Evolutionary conservation across 2,888 invertebrate species (phyloP).

Genomic region (Nasonia oneida): DNA sequence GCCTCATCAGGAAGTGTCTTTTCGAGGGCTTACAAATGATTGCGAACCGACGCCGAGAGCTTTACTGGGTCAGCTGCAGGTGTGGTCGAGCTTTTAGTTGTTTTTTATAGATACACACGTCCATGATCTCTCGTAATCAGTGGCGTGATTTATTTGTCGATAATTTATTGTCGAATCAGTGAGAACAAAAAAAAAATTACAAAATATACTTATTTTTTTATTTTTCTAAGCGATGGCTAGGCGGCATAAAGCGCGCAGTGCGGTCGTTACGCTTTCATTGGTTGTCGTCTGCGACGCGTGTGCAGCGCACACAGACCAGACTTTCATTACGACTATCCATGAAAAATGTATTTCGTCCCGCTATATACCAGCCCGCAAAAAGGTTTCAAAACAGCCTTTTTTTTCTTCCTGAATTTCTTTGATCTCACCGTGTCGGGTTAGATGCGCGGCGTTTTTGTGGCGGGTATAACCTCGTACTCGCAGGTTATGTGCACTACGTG

Average conservation of each 20-base stretch:
- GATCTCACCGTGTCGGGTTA: neutral
- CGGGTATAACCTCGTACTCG: neutral
- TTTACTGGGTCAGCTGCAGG: neutral
- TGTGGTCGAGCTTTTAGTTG: neutral
- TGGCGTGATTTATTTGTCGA: too few species aligned
- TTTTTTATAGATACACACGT: neutral
- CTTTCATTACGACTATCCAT: conserved; percentile 23
- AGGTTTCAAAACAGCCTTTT: neutral
- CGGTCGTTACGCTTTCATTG: conserved; percentile 23
- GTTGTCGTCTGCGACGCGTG: neutral
- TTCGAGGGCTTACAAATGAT: conserved; percentile 46
- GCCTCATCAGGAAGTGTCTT: conserved; percentile 54
- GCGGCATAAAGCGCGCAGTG: neutral
- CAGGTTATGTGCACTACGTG: neutral
- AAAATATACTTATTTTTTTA: neutral
- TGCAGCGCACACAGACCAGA: neutral
- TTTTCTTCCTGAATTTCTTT: neutral
- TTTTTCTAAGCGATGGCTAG: neutral
- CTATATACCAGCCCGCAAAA: neutral
- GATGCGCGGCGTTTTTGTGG: neutral
- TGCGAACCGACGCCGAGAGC: conserved; percentile 4
- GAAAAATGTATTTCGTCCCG: conserved; percentile 21
- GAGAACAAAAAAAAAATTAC: neutral
- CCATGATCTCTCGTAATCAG: neutral
- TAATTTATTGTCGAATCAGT: neutral